A percentile compares a stretch with the other conserved stretches of the same genome.
These are phyloP conservation scores for Cylindroiulus punctatus DNA, from an alignment of 2,888 invertebrate genomes.

Conservation along the genomic window DNA sequence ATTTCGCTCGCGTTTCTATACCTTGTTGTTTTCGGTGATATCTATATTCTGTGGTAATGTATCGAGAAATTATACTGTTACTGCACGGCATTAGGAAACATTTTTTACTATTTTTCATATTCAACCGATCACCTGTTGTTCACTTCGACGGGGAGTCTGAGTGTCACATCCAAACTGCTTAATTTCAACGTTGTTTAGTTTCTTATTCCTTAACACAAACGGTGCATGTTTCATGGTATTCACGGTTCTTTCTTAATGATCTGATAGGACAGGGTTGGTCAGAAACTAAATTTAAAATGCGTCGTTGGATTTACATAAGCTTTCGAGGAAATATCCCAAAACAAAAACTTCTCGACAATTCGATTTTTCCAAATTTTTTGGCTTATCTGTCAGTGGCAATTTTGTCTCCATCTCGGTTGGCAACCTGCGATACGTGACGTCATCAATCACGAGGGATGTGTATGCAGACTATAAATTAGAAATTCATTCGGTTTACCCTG, in stretches of 20 bases:
- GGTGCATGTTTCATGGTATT: slow-evolving; percentile 33
- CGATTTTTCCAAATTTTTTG: background rate
- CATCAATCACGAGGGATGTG: background rate
- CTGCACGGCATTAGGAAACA: slow-evolving; percentile 12
- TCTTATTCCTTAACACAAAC: background rate
- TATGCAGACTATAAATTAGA: too few species aligned
- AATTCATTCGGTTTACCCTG: too few species aligned
- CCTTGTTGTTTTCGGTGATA: slow-evolving; percentile 25
- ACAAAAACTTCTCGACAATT: background rate
- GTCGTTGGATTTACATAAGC: background rate
- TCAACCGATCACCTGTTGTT: background rate
- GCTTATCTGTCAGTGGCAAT: background rate
- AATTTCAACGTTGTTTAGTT: background rate
- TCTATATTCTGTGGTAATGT: slow-evolving; percentile 2
- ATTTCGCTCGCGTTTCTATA: slow-evolving; percentile 11
- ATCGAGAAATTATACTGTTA: background rate
- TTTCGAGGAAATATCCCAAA: background rate
- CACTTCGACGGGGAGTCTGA: background rate
- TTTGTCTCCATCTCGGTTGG: background rate
- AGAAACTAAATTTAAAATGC: too few species aligned
- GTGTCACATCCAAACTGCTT: background rate
- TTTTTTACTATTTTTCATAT: slow-evolving; percentile 43
- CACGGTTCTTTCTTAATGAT: background rate
- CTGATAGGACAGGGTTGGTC: too few species aligned
- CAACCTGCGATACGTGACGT: background rate